Conservation (phyloP, 2,888 invertebrate genomes). For the Sabellastarte sp. region DNA sequence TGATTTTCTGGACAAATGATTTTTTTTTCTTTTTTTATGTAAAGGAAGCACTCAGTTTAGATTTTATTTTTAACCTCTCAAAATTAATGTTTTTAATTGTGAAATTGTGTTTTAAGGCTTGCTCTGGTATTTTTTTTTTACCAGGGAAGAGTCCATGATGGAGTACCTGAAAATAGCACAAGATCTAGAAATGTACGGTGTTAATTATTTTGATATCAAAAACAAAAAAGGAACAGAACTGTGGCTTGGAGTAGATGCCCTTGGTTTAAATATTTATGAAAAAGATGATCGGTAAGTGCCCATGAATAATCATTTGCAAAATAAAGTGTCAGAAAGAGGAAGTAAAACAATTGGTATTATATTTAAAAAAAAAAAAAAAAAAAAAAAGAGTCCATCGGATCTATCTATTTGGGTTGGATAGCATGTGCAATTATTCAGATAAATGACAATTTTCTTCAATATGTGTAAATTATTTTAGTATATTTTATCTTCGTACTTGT, state of each 20-base stretch:
- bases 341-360: too few species aligned
- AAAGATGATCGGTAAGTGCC: constrained; percentile 85
- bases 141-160: constrained; percentile 94
- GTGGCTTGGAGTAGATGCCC: constrained; percentile 93
- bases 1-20: too few species aligned
- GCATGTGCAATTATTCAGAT: too few species aligned
- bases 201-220: constrained; percentile 98
- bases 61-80: too few species aligned
- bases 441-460: too few species aligned
- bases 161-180: constrained; percentile 76
- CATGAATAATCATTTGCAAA: too few species aligned
- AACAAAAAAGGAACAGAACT: constrained; percentile 99
- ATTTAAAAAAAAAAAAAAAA: constrained; percentile 1
- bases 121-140: neutral
- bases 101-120: too few species aligned
- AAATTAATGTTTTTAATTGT: too few species aligned
- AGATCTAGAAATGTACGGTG: constrained; percentile 73
- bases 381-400: neutral
- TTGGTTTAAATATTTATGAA: constrained; percentile 91
- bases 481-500: neutral
- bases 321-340: too few species aligned
- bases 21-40: too few species aligned
- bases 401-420: neutral
- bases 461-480: neutral
- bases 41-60: too few species aligned